These are phyloP conservation scores for Plebejus melissa DNA, from an alignment of 2,888 invertebrate species.

Conservation along the genomic window DNA sequence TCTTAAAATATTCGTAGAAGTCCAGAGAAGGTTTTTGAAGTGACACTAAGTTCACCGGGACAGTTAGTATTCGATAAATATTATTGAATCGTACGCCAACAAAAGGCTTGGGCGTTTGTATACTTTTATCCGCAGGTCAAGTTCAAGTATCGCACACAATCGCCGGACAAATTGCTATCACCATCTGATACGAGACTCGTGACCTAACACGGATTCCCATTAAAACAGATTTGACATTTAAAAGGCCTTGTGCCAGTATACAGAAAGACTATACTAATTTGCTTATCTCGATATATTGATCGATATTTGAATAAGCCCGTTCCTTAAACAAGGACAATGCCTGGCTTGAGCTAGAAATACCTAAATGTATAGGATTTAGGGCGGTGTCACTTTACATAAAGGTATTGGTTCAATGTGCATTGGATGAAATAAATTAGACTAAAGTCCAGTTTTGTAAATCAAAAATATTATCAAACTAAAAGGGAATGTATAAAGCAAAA, in stretches of 20 bases:
- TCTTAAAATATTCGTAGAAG: too few species aligned
- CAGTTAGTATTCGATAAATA: background rate
- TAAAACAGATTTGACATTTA: slow-evolving; percentile 59
- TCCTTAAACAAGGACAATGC: slow-evolving; percentile 18
- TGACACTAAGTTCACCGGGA: too few species aligned
- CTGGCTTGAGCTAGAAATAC: background rate
- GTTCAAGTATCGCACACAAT: slow-evolving; percentile 43
- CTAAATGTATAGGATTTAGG: background rate
- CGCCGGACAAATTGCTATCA: slow-evolving; percentile 60
- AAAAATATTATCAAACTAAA: too few species aligned
- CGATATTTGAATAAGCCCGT: slow-evolving; percentile 26
- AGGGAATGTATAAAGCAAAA: background rate
- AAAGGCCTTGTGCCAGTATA: slow-evolving; percentile 56
- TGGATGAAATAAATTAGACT: background rate
- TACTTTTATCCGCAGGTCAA: slow-evolving; percentile 20
- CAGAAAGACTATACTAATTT: slow-evolving; percentile 30
- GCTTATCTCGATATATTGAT: slow-evolving; percentile 28
- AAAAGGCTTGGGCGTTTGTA: background rate
- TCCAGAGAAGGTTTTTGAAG: too few species aligned
- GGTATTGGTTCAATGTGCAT: background rate
- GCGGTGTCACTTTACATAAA: background rate
- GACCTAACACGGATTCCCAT: slow-evolving; percentile 61
- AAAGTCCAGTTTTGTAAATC: too few species aligned
- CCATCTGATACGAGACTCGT: slow-evolving; percentile 69
- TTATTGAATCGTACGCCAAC: background rate